Conservation (phyloP, 2,888 invertebrate species). For the Parthenolecanium corni region DNA sequence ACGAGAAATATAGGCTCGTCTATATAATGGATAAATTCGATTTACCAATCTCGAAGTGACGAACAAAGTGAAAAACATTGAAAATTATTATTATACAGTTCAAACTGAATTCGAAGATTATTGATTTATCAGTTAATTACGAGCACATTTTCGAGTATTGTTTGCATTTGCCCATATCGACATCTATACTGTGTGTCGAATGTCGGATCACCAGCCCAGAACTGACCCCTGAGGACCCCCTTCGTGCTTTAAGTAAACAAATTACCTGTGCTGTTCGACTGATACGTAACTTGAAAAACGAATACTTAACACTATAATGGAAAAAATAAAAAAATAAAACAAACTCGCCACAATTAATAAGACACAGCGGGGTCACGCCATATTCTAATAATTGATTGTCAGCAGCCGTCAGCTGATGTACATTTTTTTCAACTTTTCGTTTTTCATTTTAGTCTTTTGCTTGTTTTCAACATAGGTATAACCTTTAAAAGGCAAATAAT, state of each 20-base stretch:
- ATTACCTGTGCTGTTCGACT: conserved; percentile 20
- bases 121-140: conserved; percentile 27
- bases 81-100: neutral
- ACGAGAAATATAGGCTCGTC: too few species aligned
- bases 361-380: conserved; percentile 27
- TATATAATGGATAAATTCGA: too few species aligned
- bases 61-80: too few species aligned
- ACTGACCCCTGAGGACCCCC: conserved; percentile 15
- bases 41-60: too few species aligned
- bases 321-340: neutral
- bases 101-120: conserved; percentile 2
- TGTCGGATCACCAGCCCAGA: too few species aligned
- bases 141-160: conserved; percentile 11
- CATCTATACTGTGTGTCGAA: neutral
- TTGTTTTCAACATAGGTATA: neutral
- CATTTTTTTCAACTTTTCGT: too few species aligned
- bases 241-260: conserved; percentile 17
- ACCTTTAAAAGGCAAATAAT: too few species aligned
- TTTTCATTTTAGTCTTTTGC: neutral
- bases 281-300: conserved; percentile 18
- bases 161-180: conserved; percentile 16
- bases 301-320: neutral
- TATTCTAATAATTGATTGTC: conserved; percentile 24
- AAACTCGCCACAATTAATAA: conserved; percentile 11
- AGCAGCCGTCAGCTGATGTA: conserved; percentile 18